Conservation (phyloP, 2,797 vertebrate genomes). For the Nasua narica region DNA sequence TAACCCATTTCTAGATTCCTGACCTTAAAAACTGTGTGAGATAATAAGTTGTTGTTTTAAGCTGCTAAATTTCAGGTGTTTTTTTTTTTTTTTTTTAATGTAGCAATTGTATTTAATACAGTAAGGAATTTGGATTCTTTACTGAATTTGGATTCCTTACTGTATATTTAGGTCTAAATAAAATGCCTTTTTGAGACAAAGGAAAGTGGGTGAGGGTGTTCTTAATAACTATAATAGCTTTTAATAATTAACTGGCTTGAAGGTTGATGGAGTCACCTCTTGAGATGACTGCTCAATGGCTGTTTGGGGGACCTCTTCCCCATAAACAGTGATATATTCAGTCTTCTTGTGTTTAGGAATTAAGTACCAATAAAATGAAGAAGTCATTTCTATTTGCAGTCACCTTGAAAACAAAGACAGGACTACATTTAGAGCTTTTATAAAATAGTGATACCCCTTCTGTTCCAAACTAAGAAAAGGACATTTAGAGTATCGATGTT, state of each 20-base stretch:
- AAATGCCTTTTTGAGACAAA: neutral
- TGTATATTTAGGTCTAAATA: neutral
- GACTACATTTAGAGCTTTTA: neutral
- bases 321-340: neutral
- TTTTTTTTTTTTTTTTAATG: neutral
- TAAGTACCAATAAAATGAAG: neutral
- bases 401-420: neutral
- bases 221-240: neutral
- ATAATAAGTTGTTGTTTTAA: neutral
- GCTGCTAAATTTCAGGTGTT: neutral
- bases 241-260: neutral
- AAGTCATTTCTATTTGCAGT: neutral
- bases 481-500: neutral
- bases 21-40: neutral
- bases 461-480: neutral
- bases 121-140: neutral
- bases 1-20: neutral
- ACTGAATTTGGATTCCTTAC: too few relatives aligned
- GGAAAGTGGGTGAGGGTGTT: neutral
- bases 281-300: neutral
- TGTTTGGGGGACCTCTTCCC: neutral
- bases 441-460: neutral
- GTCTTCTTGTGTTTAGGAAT: neutral
- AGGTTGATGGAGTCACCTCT: neutral
- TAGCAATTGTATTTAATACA: neutral